Evolutionary conservation across 2,888 invertebrate species (phyloP).

Genomic region (Cryptus viduatorius): DNA sequence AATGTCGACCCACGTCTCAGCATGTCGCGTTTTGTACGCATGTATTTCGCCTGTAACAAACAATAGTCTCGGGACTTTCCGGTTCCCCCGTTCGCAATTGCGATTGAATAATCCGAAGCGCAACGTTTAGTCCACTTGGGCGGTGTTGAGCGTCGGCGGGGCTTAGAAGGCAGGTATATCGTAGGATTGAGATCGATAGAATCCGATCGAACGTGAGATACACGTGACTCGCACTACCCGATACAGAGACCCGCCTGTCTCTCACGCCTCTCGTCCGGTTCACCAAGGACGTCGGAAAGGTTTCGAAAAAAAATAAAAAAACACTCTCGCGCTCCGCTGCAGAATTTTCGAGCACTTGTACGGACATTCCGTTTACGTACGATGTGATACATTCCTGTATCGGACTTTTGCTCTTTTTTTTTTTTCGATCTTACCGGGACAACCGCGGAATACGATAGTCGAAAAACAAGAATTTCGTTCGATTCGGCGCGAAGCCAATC

Average conservation of each 20-base stretch:
- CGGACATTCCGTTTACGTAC: conserved; percentile 51
- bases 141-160: too few relatives aligned
- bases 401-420: background rate
- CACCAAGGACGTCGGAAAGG: conserved; percentile 60
- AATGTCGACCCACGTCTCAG: too few relatives aligned
- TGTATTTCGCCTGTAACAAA: conserved; percentile 14
- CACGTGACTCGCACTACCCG: conserved; percentile 56
- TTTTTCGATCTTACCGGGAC: conserved; percentile 24
- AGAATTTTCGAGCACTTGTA: conserved; percentile 61
- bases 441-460: conserved; percentile 19
- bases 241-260: conserved; percentile 55
- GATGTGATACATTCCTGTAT: background rate
- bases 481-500: conserved; percentile 56
- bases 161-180: too few relatives aligned
- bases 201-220: conserved; percentile 68
- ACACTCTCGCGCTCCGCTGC: background rate
- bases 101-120: conserved; percentile 53
- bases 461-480: conserved; percentile 21
- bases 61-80: conserved; percentile 51
- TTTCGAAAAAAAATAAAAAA: conserved; percentile 51
- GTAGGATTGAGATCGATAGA: conserved; percentile 52
- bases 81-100: conserved; percentile 38
- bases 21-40: background rate
- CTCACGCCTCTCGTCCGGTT: conserved; percentile 61
- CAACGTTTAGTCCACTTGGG: background rate